Conservation (phyloP, 2,797 vertebrate genomes). For the Thamnophis elegans region DNA sequence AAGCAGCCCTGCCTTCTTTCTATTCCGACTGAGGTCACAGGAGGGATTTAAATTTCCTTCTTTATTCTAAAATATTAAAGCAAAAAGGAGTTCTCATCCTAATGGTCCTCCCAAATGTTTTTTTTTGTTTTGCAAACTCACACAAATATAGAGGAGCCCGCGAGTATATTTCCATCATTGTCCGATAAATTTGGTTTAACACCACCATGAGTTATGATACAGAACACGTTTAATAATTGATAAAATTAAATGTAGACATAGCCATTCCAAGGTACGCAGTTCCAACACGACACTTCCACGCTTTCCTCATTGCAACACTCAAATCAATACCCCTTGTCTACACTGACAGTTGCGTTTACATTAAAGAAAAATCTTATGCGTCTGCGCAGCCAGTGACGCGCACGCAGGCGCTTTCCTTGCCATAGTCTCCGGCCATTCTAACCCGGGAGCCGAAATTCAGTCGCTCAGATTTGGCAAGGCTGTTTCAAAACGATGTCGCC, state of each 20-base stretch:
- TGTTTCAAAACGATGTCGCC: neutral
- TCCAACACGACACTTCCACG: neutral
- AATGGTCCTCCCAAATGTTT: neutral
- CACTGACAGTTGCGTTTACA: neutral
- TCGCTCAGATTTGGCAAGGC: no score
- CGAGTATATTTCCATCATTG: neutral
- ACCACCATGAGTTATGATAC: neutral
- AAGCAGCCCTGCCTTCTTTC: neutral
- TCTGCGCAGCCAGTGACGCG: neutral
- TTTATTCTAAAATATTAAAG: neutral
- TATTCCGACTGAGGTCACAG: neutral
- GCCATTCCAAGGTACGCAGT: neutral
- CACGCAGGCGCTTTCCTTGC: neutral
- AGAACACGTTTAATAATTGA: neutral
- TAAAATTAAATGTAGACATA: neutral
- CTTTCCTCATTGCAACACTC: neutral
- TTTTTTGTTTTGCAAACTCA: neutral
- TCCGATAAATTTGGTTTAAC: neutral
- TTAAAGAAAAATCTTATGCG: neutral
- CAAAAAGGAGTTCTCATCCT: neutral
- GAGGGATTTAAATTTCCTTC: neutral
- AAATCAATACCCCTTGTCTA: neutral
- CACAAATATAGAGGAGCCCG: neutral
- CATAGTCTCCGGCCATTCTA: neutral
- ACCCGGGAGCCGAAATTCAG: no score